Base-by-base conservation (phyloP, 2,113 vertebrate genomes). In the Xenopus laevis region DNA sequence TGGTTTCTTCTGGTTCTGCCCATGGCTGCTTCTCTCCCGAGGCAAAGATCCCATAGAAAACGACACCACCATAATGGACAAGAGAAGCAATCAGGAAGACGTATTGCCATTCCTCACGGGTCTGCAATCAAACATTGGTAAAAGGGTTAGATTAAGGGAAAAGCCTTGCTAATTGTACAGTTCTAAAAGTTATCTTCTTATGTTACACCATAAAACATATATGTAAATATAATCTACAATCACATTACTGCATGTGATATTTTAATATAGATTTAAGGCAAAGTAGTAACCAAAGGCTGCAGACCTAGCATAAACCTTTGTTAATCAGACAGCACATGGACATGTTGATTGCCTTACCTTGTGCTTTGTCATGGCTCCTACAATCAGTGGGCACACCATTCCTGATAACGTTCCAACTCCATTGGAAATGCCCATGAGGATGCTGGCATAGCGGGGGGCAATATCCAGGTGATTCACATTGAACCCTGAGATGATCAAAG, bases 391-490 rank as follows among this genome's bases (percentile, higher is more conserved):
- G 33, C 95, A 96, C 74, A 96, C 93, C 94, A 96, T 96, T 13
- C 95, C 95, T 0, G 94, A 96, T 78, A 96, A 81, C 0, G 95
- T 96, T 67, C 95, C 95, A 62, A 96, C 95, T 0, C 95, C 95
- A 0, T 96, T 96, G 83, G 95, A 96, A 79, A 96, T 94, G 9
- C 95, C 95, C 95, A 96, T 96, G 64, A 96, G 92, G 81, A 96
- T 96, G 69, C 95, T 96, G 78, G 95, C 95, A 0, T 96, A 96
- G 9, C 95, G 92, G 0, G 94, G 95, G 2, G 95, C 95, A 9
- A 96, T 96, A 86, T 96, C 95, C 84, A 96, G 79, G 82, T 96
- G 95, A 81, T 96, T 96, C 17, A 96, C 95, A 65, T 96, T 96
- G 79, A 96, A 96, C 23, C 94, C 95, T 96, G 72, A 33, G 21